Evolutionary conservation across 2,797 vertebrate genomes (phyloP), one percentile per base, ranked within the genome.

Genomic region (Gymnopithys bicolor): DNA sequence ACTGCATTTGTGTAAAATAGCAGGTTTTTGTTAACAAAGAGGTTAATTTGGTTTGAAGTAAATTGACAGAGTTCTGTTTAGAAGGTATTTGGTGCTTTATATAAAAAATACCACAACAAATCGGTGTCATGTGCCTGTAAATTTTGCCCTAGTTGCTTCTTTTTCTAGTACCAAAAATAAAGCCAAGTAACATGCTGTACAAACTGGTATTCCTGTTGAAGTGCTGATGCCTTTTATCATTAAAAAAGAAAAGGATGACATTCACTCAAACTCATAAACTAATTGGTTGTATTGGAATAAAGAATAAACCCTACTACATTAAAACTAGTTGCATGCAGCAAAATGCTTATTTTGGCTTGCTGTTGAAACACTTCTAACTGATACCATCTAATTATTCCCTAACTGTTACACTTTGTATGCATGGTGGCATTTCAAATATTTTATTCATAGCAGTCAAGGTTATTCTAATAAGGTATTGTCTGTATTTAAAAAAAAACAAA

Each of bases 401-500:
- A 58, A 33, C 59, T 71, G 25, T 60, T 95, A 28, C 22, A 32
- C 62, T 66, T 33, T 70, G 19, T 66, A 43, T 89, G 52, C 81
- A 77, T 95, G 74, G 76, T 70, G 80, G 58, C 32, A 88, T 90
- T 92, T 89, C 32, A 86, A 86, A 96, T 96, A 92, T 96, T 97
- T 97, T 97, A 95, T 97, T 97, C 51, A 94, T 97, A 93, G 45
- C 74, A 93, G 43, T 93, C 90, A 87, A 86, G 12, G 70, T 93
- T 92, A 52, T 89, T 91, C 77, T 88, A 21, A 56, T 81, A 59
- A 94, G 84, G 73, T 75, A 93, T 95, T 96, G 76, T 96, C 74
- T 96, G 92, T 77, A 82, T 95, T 89, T 8, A 73, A 94, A 96
- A 92, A 95, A 87, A 48, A 33, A 33, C 7, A 33, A 33, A 4